Conservation (phyloP, 1,140 invertebrate genomes). For the Cecropterus lyciades region DNA sequence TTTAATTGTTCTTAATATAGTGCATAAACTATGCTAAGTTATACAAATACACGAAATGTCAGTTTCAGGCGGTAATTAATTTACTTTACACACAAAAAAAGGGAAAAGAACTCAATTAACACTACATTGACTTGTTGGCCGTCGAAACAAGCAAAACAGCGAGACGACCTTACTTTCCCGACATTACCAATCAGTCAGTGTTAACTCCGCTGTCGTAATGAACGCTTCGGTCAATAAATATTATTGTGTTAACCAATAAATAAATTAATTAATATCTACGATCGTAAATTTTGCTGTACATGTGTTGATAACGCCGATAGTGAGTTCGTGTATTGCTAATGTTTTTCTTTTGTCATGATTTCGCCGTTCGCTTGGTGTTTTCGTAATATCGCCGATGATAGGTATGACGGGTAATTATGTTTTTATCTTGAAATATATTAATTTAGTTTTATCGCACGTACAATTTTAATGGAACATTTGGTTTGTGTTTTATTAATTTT, state of each 20-base stretch:
- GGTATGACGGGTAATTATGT: constrained; percentile 47
- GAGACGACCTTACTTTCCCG: constrained; percentile 22
- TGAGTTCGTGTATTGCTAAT: constrained; percentile 22
- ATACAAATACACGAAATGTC: too few relatives aligned
- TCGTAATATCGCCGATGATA: constrained; percentile 46
- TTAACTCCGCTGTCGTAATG: constrained; percentile 91
- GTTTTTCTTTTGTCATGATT: constrained; percentile 78
- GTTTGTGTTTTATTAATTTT: too few relatives aligned
- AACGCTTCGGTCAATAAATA: not conserved
- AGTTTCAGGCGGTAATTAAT: too few relatives aligned
- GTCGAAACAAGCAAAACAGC: not conserved
- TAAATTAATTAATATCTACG: constrained; percentile 5
- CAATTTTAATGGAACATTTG: too few relatives aligned
- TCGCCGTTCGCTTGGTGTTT: constrained; percentile 78
- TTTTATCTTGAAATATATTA: too few relatives aligned
- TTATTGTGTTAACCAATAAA: constrained; percentile 1
- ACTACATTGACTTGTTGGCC: not conserved
- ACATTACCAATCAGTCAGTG: constrained; percentile 67
- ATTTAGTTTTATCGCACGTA: too few relatives aligned
- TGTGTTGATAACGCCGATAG: constrained; percentile 9
- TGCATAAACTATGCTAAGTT: too few relatives aligned
- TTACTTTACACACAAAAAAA: not conserved
- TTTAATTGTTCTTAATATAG: too few relatives aligned
- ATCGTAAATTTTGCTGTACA: constrained; percentile 29
- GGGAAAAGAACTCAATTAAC: not conserved